Conservation (phyloP, 2,888 invertebrate species). For the Polydrusus cervinus region DNA sequence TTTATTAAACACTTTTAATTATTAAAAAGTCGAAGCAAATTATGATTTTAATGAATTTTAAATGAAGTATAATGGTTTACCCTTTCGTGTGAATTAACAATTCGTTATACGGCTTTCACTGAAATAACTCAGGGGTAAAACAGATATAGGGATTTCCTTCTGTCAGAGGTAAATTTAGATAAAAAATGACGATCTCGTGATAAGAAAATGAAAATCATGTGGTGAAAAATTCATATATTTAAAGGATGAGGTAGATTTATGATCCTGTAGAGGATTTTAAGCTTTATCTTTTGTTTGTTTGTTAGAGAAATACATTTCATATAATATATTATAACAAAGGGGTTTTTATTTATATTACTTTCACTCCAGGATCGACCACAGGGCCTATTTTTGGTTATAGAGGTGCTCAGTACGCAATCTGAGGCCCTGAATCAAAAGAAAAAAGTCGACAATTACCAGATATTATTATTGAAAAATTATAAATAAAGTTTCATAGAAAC, state of each 20-base stretch:
- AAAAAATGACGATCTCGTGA: constrained; percentile 33
- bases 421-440: too few relatives aligned
- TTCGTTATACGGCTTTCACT: constrained; percentile 46
- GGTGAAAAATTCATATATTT: constrained; percentile 11
- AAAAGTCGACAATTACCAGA: too few relatives aligned
- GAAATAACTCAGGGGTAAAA: constrained; percentile 45
- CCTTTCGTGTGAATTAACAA: constrained; percentile 49
- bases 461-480: too few relatives aligned
- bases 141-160: constrained; percentile 42
- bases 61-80: constrained; percentile 38
- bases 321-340: too few relatives aligned
- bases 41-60: constrained; percentile 53
- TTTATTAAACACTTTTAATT: constrained; percentile 20
- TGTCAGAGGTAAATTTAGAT: constrained; percentile 44
- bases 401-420: too few relatives aligned
- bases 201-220: constrained; percentile 24
- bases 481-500: too few relatives aligned
- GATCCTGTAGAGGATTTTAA: background rate
- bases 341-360: too few relatives aligned
- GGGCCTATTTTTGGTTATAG: too few relatives aligned
- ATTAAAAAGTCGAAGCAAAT: constrained; percentile 39
- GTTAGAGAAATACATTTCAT: too few relatives aligned
- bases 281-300: background rate
- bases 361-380: too few relatives aligned
- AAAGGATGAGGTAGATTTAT: background rate